phyloP scores from a whole-genome alignment of 1,140 invertebrate species.

The Microplitis mediator region DNA sequence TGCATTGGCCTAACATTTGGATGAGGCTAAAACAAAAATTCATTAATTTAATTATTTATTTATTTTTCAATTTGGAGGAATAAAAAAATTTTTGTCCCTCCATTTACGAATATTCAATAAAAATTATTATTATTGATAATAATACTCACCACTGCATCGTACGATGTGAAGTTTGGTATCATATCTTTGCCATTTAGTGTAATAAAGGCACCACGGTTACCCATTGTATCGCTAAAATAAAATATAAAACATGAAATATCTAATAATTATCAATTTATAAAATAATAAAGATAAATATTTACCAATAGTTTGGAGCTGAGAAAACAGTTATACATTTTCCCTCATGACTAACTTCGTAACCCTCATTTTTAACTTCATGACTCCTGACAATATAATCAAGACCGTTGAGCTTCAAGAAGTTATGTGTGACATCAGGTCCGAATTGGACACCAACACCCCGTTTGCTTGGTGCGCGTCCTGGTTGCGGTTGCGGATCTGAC shows the following conservation, averaged over 20 bases:
- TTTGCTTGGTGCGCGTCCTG: slow-evolving; percentile 89
- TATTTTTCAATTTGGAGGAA: background rate
- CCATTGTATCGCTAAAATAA: slow-evolving; percentile 90
- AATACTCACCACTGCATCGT: slow-evolving; percentile 87
- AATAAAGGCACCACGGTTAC: slow-evolving; percentile 97
- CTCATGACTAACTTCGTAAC: slow-evolving; percentile 93
- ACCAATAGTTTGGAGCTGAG: slow-evolving; percentile 99
- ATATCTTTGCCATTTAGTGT: slow-evolving; percentile 90
- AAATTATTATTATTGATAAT: slow-evolving; percentile 5
- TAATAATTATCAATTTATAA: background rate
- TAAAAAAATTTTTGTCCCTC: slow-evolving; percentile 11
- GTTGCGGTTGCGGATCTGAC: slow-evolving; percentile 94
- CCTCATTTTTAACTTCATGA: slow-evolving; percentile 97
- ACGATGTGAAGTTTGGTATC: slow-evolving; percentile 88
- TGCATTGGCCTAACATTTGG: slow-evolving; percentile 97
- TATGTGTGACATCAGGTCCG: slow-evolving; percentile 94
- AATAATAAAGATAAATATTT: slow-evolving; percentile 37
- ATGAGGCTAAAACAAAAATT: slow-evolving; percentile 81
- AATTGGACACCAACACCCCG: slow-evolving; percentile 98
- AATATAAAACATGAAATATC: background rate
- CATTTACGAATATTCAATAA: background rate
- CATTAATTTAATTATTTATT: slow-evolving; percentile 29
- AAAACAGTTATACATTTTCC: slow-evolving; percentile 96
- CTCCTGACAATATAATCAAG: slow-evolving; percentile 94
- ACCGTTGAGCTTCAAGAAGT: slow-evolving; percentile 84